A percentile compares a stretch with the other conserved stretches of the same genome.
Evolutionary conservation across 2,888 invertebrate species (phyloP).

Genomic region (Patella depressa): DNA sequence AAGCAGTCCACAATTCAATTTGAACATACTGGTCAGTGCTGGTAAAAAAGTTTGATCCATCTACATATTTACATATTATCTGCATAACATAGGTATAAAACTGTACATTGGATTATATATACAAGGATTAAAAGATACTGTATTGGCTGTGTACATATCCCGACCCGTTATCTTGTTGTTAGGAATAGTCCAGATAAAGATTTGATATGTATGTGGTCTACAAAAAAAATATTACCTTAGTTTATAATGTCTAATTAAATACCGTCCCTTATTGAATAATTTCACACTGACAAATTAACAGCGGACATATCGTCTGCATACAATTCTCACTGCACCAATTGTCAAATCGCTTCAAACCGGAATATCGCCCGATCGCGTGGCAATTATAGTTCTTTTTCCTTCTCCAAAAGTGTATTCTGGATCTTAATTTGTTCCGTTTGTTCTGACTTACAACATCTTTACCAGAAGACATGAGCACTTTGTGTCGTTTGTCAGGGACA

Average conservation of each 20-base stretch:
- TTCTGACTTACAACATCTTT: neutral
- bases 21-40: no score
- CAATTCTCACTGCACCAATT: constrained; percentile 45
- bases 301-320: constrained; percentile 38
- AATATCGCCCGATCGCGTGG: constrained; percentile 37
- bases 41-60: no score
- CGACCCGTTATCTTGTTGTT: no score
- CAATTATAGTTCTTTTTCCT: constrained; percentile 23
- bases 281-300: constrained; percentile 38
- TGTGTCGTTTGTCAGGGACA: neutral
- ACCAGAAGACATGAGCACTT: neutral
- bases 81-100: no score
- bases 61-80: no score
- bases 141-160: no score
- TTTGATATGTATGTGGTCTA: no score
- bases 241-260: neutral
- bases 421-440: neutral
- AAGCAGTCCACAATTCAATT: no score
- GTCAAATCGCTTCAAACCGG: constrained; percentile 37
- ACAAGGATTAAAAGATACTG: no score
- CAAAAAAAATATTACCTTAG: neutral
- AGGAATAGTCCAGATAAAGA: no score
- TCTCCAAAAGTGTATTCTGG: neutral
- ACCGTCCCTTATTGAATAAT: neutral
- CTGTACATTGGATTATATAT: no score